Base-by-base conservation (phyloP, 2,113 vertebrate species). In the Gymnobelideus leadbeateri region DNA sequence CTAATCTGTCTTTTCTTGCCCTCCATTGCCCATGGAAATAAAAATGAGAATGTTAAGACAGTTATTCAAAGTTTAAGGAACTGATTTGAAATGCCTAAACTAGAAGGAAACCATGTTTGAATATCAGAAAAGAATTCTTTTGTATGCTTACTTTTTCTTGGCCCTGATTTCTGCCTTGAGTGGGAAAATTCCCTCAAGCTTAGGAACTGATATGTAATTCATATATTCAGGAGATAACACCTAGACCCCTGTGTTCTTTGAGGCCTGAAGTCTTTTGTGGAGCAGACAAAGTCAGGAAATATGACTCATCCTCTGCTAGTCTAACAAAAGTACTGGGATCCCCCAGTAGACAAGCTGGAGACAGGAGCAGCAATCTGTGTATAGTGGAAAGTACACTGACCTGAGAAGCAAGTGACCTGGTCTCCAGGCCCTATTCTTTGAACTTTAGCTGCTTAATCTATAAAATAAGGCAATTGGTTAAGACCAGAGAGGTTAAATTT, bases 151-250 rank as follows among this genome's bases (percentile, higher is more conserved):
- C 8, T 4, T 49, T 94, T 91, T 93, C 95, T 94, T 96, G 96
- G 96, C 96, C 95, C 46, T 0, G 0, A 8, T 89, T 96, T 94
- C 96, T 94, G 24, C 96, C 84, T 93, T 50, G 89, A 43, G 91
- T 93, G 95, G 95, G 93, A 97, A 97, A 94, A 96, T 68, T 97
- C 93, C 96, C 96, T 95, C 92, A 95, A 95, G 95, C 92, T 6
- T 0, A 91, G 0, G 10, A 97, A 97, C 97, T 97, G 97, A 97
- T 90, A 94, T 92, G 94, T 94, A 95, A 95, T 96, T 97, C 93
- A 77, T 91, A 94, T 49, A 91, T 92, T 93, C 91, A 93, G 92
- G 93, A 54, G 21, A 92, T 53, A 94, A 90, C 96, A 95, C 92
- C 92, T 51, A 95, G 11, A 94, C 92, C 90, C 77, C 25, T 89